Evolutionary conservation across 1,140 invertebrate species (phyloP), one percentile per base, ranked within the genome.

Genomic region (Drosophila grimshawi): DNA sequence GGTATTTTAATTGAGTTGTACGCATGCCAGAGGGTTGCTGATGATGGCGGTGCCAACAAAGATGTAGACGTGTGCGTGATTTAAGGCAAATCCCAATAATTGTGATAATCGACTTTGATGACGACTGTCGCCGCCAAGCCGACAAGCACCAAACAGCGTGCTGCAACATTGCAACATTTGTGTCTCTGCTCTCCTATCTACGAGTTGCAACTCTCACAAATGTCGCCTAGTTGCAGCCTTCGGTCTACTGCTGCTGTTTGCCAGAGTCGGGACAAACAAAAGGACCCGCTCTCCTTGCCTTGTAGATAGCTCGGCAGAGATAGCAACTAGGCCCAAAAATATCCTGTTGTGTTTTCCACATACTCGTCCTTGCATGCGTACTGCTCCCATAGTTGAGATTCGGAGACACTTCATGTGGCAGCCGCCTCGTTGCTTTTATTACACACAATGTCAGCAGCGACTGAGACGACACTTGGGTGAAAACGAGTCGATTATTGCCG

Each of bases 401-500:
- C 30, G 30, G n/a, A 27, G 66, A 43, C 52, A 62, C 39, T 56
- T 53, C 39, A 53, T 62, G 32, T 39, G 48, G 57, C 66, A 32
- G 46, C 37, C 46, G 35, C 49, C 63, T 29, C 65, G 39, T 67
- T 63, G 63, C 69, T 80, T 80, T 83, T 83, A 85, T 80, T 69
- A 69, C 81, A 82, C 7, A 41, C 63, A 75, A 85, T 60, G 67
- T 65, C 63, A 81, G 57, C 67, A 49, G 56, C 61, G 46, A 66
- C 76, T 48, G 60, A 61, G 76, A 88, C 65, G 79, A 86, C 82
- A 86, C 80, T 86, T 88, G 83, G 83, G 83, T 86, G 83, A 83
- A 86, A 86, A 86, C 83, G 83, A 86, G 83, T 64, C 83, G 83
- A 86, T 86, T 86, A 86, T 86, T 86, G 83, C 83, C 83, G 83